Percentiles rank a stretch among this genome's conserved stretches.
Conservation (phyloP, 1,140 invertebrate species). For the Sycophila sp. region DNA sequence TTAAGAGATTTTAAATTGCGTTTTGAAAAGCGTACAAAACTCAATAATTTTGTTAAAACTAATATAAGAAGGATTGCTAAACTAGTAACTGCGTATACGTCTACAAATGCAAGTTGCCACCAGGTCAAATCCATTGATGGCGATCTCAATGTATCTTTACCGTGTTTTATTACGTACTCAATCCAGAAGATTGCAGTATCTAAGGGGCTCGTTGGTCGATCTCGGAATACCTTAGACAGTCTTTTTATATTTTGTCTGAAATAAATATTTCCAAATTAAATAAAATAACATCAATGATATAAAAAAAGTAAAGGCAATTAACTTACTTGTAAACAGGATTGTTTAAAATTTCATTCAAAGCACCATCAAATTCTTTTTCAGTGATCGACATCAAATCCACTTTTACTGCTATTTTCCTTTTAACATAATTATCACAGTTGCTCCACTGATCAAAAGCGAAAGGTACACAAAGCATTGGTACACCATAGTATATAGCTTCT, state of each 20-base stretch:
- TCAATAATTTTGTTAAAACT: too few species aligned
- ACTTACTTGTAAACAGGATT: conserved; percentile 44
- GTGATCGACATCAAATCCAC: conserved; percentile 52
- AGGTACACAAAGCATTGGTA: conserved; percentile 68
- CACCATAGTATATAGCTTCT: conserved; percentile 67
- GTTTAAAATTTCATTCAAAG: conserved; percentile 49
- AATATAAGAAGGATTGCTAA: too few species aligned
- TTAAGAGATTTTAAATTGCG: too few species aligned
- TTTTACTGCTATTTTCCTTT: conserved; percentile 53
- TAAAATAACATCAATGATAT: not conserved
- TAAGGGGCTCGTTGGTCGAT: not conserved
- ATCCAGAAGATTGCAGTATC: not conserved
- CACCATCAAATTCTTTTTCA: conserved; percentile 45
- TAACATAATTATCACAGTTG: conserved; percentile 59
- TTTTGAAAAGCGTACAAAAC: too few species aligned
- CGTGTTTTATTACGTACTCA: not conserved
- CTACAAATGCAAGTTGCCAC: not conserved
- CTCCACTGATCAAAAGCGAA: conserved; percentile 68
- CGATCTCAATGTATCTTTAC: not conserved
- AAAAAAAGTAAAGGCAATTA: not conserved
- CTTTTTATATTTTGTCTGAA: not conserved
- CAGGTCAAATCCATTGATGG: not conserved
- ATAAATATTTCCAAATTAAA: not conserved
- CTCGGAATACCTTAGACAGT: not conserved
- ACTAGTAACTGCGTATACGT: not conserved